phyloP scores from a whole-genome alignment of 2,113 vertebrate genomes.

The Menidia beryllina region DNA sequence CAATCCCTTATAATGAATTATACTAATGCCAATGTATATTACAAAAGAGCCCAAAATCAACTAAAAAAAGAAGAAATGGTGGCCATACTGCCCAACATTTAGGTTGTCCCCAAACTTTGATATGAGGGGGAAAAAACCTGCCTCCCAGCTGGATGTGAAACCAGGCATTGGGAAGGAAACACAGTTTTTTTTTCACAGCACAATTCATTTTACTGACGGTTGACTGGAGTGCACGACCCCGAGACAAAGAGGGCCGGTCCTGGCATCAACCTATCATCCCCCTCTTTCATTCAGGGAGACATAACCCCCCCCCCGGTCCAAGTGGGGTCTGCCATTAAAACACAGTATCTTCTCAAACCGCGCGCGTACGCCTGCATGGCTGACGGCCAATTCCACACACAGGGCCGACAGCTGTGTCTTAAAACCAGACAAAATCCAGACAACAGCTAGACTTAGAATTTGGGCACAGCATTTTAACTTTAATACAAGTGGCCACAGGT shows the following conservation, averaged over 20 bases:
- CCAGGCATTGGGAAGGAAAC: slow-evolving; percentile 21
- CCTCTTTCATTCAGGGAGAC: slow-evolving; percentile 63
- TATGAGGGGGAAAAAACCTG: background rate
- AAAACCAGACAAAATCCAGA: slow-evolving; percentile 62
- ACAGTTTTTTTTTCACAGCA: slow-evolving; percentile 40
- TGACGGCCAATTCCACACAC: slow-evolving; percentile 40
- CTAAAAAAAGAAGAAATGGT: background rate
- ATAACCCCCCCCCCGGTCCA: slow-evolving; percentile 47
- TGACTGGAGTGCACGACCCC: slow-evolving; percentile 67
- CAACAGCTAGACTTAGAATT: slow-evolving; percentile 20
- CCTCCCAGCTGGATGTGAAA: slow-evolving; percentile 14
- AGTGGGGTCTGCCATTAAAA: slow-evolving; percentile 63
- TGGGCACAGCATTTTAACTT: background rate
- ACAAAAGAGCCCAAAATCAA: no score
- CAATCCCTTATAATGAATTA: no score
- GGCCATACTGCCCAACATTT: background rate
- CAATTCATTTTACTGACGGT: slow-evolving; percentile 72
- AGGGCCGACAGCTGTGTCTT: slow-evolving; percentile 57
- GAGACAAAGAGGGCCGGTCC: slow-evolving; percentile 77
- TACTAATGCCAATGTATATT: no score
- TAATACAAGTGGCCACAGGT: background rate
- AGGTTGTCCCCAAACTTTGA: background rate
- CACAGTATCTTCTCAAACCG: slow-evolving; percentile 65
- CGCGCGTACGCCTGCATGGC: slow-evolving; percentile 59
- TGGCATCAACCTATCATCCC: slow-evolving; percentile 68